Evolutionary conservation across 2,113 vertebrate genomes (phyloP), one percentile per base, ranked within the genome.

Genomic region (Strix uralensis): DNA sequence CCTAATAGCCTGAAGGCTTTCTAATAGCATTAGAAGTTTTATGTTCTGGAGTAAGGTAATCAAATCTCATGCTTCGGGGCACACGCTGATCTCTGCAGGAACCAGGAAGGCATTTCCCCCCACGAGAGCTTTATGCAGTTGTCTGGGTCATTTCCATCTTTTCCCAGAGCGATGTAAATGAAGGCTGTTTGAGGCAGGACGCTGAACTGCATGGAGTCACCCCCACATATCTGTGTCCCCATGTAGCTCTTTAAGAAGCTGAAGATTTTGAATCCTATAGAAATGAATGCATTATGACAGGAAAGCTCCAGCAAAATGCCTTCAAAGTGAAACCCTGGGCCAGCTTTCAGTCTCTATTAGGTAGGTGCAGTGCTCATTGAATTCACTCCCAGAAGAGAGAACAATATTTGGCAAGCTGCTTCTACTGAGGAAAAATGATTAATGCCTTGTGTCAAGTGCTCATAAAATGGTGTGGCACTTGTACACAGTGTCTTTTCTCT

Each of bases 271-370:
- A 92, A 93, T 90, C 57, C 42, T 92, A 92, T 81, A 51, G 80
- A 94, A 96, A 91, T 55, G 59, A 94, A 92, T 92, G n/a, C 63
- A 84, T 71, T 90, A 85, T 94, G 94, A 87, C 85, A 94, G 55
- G 34, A 95, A 93, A 88, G 46, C 82, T 95, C 66, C 73, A 78
- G 51, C 34, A 92, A 83, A 83, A 89, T 61, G 44, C 67, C 66
- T 95, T 95, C 96, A 92, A 92, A 96, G 88, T 74, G 66, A 91
- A 93, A 86, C 36, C 32, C 30, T 86, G 78, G 90, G 70, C 54
- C 55, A 93, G 67, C 80, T 90, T 93, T 96, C 90, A 96, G 30
- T 81, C 75, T 90, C 52, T 94, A 19, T 95, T 97, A 94, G 73
- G 83, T 88, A 93, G 82, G 86, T 90, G 70, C 66, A 87, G 29